Evolutionary conservation across 2,888 invertebrate genomes (phyloP).

Genomic region (Mesoligia furuncula): DNA sequence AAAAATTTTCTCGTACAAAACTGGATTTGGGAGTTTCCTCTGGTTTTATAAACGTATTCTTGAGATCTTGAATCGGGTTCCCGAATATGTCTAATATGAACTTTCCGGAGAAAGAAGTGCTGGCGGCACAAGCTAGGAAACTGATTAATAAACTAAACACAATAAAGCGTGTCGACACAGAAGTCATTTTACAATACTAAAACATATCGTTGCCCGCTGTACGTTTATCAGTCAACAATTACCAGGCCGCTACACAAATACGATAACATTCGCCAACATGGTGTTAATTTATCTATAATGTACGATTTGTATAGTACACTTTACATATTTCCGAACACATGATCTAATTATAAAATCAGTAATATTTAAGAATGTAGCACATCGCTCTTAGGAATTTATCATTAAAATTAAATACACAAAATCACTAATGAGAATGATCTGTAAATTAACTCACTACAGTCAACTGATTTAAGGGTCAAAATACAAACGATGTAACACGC

Average conservation of each 20-base stretch:
- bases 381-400: neutral
- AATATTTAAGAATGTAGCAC: conserved; percentile 9
- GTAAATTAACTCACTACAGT: conserved; percentile 8
- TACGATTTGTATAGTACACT: conserved; percentile 42
- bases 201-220: conserved; percentile 69
- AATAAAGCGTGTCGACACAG: conserved; percentile 79
- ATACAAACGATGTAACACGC: conserved; percentile 14
- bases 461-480: neutral
- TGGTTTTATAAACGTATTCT: conserved; percentile 60
- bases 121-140: conserved; percentile 72
- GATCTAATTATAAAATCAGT: conserved; percentile 42
- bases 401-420: conserved; percentile 1
- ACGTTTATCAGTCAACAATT: conserved; percentile 75
- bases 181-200: conserved; percentile 83
- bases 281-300: conserved; percentile 57
- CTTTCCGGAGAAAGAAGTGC: conserved; percentile 73
- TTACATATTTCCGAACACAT: conserved; percentile 29
- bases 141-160: conserved; percentile 77
- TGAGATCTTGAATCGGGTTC: conserved; percentile 82
- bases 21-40: conserved; percentile 28
- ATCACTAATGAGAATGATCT: neutral
- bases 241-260: conserved; percentile 67
- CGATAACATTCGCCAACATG: conserved; percentile 63
- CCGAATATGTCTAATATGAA: conserved; percentile 80
- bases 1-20: conserved; percentile 44